A percentile compares a stretch with the other conserved stretches of the same genome.
These are phyloP conservation scores for Fregata magnificens DNA, from an alignment of 2,113 vertebrate genomes.

Conservation along the genomic window DNA sequence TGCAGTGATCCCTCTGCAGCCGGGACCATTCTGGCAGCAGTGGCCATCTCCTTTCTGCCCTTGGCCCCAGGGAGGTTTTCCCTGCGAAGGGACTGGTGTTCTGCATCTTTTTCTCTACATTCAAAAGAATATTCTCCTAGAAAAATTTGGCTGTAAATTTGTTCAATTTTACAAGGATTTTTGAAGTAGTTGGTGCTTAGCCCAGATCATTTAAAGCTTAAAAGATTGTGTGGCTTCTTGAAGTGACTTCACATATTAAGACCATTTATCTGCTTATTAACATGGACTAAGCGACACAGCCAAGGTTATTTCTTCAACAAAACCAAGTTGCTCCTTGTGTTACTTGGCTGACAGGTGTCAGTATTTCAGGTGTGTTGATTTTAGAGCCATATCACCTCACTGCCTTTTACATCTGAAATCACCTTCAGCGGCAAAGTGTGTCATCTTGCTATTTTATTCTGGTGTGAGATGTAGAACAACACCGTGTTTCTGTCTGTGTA, in stretches of 20 bases:
- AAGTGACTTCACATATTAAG: neutral
- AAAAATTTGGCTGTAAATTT: neutral
- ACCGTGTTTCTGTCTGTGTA: neutral
- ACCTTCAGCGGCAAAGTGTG: neutral
- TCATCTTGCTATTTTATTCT: neutral
- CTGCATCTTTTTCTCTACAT: neutral
- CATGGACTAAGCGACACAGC: fast-evolving
- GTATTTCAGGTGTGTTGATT: neutral
- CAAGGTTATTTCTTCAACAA: neutral
- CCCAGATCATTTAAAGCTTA: neutral
- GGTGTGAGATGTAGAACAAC: neutral
- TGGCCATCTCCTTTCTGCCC: fast-evolving
- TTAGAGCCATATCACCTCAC: neutral
- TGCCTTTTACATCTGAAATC: neutral
- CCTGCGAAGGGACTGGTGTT: neutral
- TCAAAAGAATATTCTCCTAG: neutral
- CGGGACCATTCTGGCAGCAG: fast-evolving
- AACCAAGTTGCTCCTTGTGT: neutral
- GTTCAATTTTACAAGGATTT: neutral
- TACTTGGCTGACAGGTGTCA: neutral
- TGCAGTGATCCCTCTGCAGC: neutral
- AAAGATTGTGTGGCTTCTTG: neutral
- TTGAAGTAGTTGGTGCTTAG: neutral
- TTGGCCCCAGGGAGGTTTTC: neutral
- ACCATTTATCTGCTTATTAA: neutral